phyloP scores from a whole-genome alignment of 2,797 vertebrate genomes.

The Manis crassicaudata region DNA sequence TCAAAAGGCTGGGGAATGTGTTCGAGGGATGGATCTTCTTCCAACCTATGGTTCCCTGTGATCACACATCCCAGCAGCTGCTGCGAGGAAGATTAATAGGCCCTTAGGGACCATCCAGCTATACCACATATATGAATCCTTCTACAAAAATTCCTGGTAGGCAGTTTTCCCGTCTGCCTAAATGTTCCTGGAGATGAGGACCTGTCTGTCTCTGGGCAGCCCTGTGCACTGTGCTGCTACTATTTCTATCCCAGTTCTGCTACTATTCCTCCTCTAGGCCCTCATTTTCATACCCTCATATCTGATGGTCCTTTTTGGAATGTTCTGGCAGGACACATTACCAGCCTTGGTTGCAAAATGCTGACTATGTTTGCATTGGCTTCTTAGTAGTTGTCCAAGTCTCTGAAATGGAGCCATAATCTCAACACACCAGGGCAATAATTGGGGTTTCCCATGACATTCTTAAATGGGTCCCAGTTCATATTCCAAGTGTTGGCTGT shows the following conservation, averaged over 20 bases:
- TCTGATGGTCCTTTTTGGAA: neutral
- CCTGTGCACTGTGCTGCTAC: neutral
- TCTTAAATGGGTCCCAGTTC: conserved; percentile 9
- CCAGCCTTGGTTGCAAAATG: neutral
- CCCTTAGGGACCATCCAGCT: neutral
- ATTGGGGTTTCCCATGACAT: neutral
- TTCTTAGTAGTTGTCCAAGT: neutral
- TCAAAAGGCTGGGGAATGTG: conserved; percentile 23
- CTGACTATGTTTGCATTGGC: neutral
- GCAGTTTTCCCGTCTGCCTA: neutral
- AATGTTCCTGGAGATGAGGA: neutral
- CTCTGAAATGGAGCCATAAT: conserved; percentile 9
- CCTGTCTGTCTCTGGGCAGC: neutral
- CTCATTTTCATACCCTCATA: neutral
- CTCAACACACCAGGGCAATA: neutral
- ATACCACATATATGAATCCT: neutral
- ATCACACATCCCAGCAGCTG: neutral
- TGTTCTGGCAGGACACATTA: neutral
- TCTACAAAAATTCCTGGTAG: neutral
- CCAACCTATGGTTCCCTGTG: neutral
- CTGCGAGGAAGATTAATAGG: conserved; percentile 56
- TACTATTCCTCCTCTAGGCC: neutral
- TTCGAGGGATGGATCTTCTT: neutral
- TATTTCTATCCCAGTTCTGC: neutral
- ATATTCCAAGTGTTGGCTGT: neutral